Conservation (phyloP, 2,888 invertebrate genomes). For the Drosophila incognita region DNA sequence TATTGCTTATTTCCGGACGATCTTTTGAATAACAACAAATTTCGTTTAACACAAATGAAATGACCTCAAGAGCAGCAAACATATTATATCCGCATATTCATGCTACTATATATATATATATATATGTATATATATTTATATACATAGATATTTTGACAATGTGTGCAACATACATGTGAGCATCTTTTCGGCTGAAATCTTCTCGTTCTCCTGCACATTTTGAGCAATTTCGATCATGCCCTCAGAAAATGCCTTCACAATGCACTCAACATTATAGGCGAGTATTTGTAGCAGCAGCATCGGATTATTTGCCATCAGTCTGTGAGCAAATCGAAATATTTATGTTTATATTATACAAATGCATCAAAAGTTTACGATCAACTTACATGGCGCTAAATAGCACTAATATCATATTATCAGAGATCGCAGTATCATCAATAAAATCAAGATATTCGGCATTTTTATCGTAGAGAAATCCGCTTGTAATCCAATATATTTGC, state of each 20-base stretch:
- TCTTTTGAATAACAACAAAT: neutral
- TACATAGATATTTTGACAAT: neutral
- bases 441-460: conserved; percentile 84
- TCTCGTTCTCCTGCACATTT: conserved; percentile 83
- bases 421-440: conserved; percentile 83
- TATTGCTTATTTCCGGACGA: neutral
- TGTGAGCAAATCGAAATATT: conserved; percentile 57
- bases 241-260: conserved; percentile 87
- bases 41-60: neutral
- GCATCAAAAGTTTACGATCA: neutral
- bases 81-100: neutral
- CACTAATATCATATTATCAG: conserved; percentile 84
- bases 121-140: neutral
- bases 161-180: conserved; percentile 79
- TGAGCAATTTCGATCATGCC: conserved; percentile 84
- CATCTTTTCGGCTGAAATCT: conserved; percentile 83
- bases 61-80: neutral
- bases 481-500: conserved; percentile 83
- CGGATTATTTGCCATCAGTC: conserved; percentile 87
- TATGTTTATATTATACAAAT: neutral
- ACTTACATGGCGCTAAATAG: conserved; percentile 84
- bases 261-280: conserved; percentile 88
- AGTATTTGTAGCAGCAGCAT: conserved; percentile 89
- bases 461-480: conserved; percentile 83
- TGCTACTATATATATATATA: no score